Percentiles rank a stretch among this genome's conserved stretches.
phyloP scores from a whole-genome alignment of 2,113 vertebrate species.

The Pandion haliaetus region DNA sequence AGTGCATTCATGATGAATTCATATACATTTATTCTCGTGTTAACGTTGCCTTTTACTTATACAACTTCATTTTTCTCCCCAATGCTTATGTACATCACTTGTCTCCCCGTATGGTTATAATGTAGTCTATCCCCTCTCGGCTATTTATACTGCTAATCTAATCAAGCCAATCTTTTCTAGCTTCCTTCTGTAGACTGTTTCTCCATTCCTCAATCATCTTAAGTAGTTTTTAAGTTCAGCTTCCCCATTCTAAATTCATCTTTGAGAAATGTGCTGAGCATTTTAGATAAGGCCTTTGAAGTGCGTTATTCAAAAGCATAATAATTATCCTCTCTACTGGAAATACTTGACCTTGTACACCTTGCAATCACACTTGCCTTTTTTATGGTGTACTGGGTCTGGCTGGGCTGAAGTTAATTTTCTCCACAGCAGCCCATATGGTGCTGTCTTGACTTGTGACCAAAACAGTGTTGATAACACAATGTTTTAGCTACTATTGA shows the following conservation, averaged over 20 bases:
- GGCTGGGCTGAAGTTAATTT: background rate
- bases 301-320: background rate
- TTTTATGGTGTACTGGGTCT: background rate
- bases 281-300: background rate
- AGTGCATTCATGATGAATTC: background rate
- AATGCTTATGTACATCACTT: background rate
- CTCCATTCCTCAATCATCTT: background rate
- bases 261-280: background rate
- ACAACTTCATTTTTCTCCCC: background rate
- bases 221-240: constrained; percentile 7
- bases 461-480: background rate
- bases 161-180: background rate
- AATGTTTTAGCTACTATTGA: background rate
- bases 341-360: background rate
- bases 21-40: background rate
- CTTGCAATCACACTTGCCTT: background rate
- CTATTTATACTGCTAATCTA: background rate
- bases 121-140: background rate
- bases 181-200: background rate
- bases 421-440: background rate
- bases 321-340: background rate
- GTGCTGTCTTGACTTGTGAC: background rate
- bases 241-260: background rate
- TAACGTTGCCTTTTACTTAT: background rate
- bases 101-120: background rate